phyloP scores from a whole-genome alignment of 2,113 vertebrate genomes.

The Taurulus bubalis region DNA sequence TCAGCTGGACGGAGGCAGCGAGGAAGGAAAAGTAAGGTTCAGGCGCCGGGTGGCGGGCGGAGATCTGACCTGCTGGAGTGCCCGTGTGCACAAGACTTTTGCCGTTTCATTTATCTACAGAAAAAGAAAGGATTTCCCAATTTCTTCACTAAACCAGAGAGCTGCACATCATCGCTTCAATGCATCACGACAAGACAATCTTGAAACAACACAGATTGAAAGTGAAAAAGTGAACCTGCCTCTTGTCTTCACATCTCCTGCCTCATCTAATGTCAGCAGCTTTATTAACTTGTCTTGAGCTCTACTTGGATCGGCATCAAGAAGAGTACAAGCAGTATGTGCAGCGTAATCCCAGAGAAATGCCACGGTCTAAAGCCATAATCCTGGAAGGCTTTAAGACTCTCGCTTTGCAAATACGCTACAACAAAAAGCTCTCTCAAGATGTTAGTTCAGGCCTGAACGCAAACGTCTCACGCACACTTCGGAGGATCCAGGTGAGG shows the following conservation, averaged over 20 bases:
- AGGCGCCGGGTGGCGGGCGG: neutral
- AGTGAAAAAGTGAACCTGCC: slow-evolving; percentile 8
- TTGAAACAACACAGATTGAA: neutral
- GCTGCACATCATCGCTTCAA: neutral
- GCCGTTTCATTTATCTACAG: slow-evolving; percentile 5
- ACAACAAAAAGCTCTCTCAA: slow-evolving; percentile 15
- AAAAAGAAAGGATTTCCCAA: neutral
- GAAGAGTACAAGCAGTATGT: slow-evolving; percentile 37
- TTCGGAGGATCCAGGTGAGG: slow-evolving; percentile 18
- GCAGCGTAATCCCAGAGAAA: slow-evolving; percentile 66
- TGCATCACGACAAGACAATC: neutral
- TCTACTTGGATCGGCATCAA: slow-evolving; percentile 47
- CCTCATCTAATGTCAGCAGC: slow-evolving; percentile 49
- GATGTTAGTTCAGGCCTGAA: slow-evolving; percentile 30
- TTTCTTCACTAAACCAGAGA: neutral
- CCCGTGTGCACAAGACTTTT: neutral
- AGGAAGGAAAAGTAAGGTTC: slow-evolving; percentile 4
- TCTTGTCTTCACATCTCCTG: neutral
- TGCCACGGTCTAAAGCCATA: slow-evolving; percentile 55
- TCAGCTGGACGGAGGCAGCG: slow-evolving; percentile 47
- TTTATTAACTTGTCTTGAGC: slow-evolving; percentile 53
- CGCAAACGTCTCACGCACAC: neutral
- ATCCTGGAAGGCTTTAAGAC: slow-evolving; percentile 60
- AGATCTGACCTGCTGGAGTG: neutral
- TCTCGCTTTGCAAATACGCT: slow-evolving; percentile 41